Evolutionary conservation across 2,888 invertebrate species (phyloP).

Genomic region (Apotomis capreana): DNA sequence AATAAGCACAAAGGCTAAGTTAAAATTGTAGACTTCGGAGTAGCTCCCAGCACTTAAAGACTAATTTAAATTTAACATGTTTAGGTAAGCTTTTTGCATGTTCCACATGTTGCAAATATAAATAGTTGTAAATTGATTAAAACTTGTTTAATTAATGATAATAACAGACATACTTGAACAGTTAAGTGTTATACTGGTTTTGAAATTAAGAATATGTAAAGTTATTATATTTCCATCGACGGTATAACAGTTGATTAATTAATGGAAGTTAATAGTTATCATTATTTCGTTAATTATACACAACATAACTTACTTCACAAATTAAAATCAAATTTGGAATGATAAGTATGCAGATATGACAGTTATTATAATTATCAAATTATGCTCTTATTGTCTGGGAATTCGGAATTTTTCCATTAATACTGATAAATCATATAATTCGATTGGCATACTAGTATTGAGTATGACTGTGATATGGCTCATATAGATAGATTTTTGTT

Average conservation of each 20-base stretch:
- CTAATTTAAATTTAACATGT: not conserved
- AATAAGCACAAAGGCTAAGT: too few relatives aligned
- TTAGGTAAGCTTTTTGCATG: not conserved
- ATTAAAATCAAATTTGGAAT: not conserved
- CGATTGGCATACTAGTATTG: too few relatives aligned
- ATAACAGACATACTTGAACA: not conserved
- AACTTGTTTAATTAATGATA: slow-evolving; percentile 1
- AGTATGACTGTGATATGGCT: too few relatives aligned
- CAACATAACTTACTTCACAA: not conserved
- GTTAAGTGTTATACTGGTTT: slow-evolving; percentile 17
- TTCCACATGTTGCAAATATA: too few relatives aligned
- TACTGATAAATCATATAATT: too few relatives aligned
- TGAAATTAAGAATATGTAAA: slow-evolving; percentile 1
- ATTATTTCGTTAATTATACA: not conserved
- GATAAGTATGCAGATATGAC: not conserved
- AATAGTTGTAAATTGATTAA: not conserved
- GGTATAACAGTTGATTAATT: not conserved
- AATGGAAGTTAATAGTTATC: not conserved
- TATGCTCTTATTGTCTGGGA: too few relatives aligned
- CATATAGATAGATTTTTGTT: too few relatives aligned
- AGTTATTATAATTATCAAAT: too few relatives aligned
- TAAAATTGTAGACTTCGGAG: too few relatives aligned
- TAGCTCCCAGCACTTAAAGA: too few relatives aligned
- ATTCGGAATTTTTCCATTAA: too few relatives aligned
- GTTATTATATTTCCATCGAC: not conserved